phyloP scores from a whole-genome alignment of 2,113 vertebrate species.

The Bubalus kerabau region DNA sequence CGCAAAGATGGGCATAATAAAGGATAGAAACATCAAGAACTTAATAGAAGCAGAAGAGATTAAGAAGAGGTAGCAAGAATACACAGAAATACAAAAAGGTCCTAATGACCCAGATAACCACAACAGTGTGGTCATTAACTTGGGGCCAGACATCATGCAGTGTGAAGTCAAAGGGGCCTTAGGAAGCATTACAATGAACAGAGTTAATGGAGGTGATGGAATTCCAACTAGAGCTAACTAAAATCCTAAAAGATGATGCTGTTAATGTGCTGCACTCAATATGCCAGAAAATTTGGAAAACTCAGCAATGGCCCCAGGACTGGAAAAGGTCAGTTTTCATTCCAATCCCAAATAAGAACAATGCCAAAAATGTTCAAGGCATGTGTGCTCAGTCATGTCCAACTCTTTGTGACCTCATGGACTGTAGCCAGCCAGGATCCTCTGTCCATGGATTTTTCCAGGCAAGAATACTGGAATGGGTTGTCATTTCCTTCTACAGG shows the following conservation, averaged over 20 bases:
- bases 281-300: not conserved
- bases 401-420: not conserved
- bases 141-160: not conserved
- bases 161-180: not conserved
- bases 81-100: not conserved
- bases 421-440: not conserved
- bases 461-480: not conserved
- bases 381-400: not conserved
- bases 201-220: not conserved
- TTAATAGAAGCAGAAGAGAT: not conserved
- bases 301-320: fast-evolving
- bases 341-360: not conserved
- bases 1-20: not conserved
- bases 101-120: not conserved
- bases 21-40: not conserved
- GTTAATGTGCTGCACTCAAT: not conserved
- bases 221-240: not conserved
- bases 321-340: not conserved
- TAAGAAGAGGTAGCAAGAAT: not conserved
- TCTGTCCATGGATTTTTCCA: not conserved
- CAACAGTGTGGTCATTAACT: not conserved
- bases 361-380: not conserved
- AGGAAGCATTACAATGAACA: not conserved
- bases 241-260: not conserved
- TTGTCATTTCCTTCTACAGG: not conserved